These are phyloP conservation scores for Drosophila neonasuta DNA, from an alignment of 2,888 invertebrate genomes.

Conservation along the genomic window DNA sequence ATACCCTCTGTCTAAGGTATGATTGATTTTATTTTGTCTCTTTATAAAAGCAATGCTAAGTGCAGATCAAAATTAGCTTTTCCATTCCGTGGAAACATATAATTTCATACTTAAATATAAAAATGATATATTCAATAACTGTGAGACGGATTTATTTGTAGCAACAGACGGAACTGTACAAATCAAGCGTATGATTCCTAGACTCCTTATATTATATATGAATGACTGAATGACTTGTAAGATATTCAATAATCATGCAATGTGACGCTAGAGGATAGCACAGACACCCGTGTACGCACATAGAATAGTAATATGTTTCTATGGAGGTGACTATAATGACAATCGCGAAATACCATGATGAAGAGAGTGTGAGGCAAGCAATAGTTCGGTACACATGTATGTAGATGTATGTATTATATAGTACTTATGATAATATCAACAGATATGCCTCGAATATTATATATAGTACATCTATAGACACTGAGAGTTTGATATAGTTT, in stretches of 20 bases:
- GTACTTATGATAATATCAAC: slow-evolving; percentile 14
- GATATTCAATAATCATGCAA: slow-evolving; percentile 7
- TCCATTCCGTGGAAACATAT: background rate
- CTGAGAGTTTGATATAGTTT: slow-evolving; percentile 24
- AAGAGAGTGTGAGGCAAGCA: background rate
- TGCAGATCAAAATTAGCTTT: background rate
- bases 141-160: background rate
- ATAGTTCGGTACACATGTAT: slow-evolving; percentile 1
- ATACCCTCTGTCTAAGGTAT: no score
- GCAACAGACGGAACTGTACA: background rate
- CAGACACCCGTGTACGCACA: background rate
- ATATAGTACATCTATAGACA: slow-evolving; percentile 5
- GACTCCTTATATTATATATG: background rate
- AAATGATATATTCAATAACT: background rate
- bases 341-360: background rate
- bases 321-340: background rate
- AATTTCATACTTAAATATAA: background rate
- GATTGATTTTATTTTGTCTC: background rate
- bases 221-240: slow-evolving; percentile 1
- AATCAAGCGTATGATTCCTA: background rate
- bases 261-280: background rate
- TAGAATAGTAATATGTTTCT: background rate
- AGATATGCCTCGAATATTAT: slow-evolving; percentile 16
- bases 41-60: background rate
- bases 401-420: slow-evolving; percentile 15